Percentiles rank a stretch among this genome's conserved stretches.
Conservation (phyloP, 1,140 invertebrate genomes). For the Delia radicum region DNA sequence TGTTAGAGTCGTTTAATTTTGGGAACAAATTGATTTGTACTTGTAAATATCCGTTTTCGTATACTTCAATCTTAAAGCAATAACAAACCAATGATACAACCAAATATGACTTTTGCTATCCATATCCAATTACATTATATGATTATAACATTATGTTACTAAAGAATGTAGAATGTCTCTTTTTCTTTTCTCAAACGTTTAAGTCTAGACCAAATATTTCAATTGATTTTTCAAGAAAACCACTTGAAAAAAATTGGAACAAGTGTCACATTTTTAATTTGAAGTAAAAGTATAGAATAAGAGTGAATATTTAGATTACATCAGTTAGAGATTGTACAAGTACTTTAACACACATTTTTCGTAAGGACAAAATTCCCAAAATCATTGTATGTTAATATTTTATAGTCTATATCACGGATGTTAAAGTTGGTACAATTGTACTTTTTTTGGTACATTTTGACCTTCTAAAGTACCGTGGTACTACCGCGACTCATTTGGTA, state of each 20-base stretch:
- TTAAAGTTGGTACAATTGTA: too few species aligned
- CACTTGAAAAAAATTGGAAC: constrained; percentile 19
- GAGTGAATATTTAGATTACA: neutral
- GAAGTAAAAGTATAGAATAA: neutral
- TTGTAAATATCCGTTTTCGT: neutral
- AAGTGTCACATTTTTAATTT: constrained; percentile 8
- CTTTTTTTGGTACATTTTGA: too few species aligned
- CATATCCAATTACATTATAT: neutral
- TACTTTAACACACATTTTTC: neutral
- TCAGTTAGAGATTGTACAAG: neutral
- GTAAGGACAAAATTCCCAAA: neutral
- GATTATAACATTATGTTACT: neutral
- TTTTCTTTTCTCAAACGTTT: neutral
- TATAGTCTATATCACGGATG: too few species aligned
- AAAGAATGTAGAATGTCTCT: neutral
- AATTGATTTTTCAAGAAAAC: constrained; percentile 10
- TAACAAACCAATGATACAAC: neutral
- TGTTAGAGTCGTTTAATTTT: too few species aligned
- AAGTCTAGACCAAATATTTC: neutral
- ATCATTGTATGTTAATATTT: too few species aligned
- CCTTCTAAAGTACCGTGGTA: too few species aligned
- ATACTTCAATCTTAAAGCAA: neutral
- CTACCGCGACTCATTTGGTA: too few species aligned
- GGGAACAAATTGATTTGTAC: neutral
- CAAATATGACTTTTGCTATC: too few species aligned